Conservation (phyloP, 92 coral and sea anemone species). For the Phenganax stokvisi region DNA sequence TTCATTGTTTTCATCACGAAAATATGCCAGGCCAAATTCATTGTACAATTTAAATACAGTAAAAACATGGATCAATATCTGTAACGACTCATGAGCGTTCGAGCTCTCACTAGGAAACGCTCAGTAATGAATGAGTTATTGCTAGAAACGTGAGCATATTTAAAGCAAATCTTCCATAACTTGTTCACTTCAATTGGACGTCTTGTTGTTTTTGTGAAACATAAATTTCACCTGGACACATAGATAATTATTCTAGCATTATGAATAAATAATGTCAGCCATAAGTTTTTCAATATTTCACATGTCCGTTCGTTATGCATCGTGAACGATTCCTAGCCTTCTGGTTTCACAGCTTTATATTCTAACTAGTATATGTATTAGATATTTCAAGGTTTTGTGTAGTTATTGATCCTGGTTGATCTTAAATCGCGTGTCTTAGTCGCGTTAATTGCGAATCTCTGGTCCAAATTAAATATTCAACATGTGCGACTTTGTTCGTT, state of each 20-base stretch:
- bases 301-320: constrained; percentile 30
- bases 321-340: no score
- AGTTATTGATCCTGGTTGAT: background rate
- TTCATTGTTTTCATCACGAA: background rate
- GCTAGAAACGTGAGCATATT: no score
- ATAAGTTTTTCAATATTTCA: constrained; percentile 33
- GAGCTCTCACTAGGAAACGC: background rate
- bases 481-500: constrained; percentile 40
- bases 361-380: background rate
- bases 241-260: constrained; percentile 43
- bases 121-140: background rate
- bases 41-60: constrained; percentile 19
- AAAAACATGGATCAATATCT: constrained; percentile 32
- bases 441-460: constrained; percentile 38
- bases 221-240: constrained; percentile 41
- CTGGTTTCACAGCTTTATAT: background rate
- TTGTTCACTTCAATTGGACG: constrained; percentile 10
- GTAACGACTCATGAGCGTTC: background rate
- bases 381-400: background rate
- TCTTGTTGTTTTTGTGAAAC: constrained; percentile 22
- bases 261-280: constrained; percentile 42
- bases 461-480: constrained; percentile 44
- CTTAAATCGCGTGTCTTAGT: constrained; percentile 35
- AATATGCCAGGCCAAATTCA: constrained; percentile 11
- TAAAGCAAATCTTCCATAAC: background rate